Percentiles rank a stretch among this genome's conserved stretches.
Evolutionary conservation across 1,140 invertebrate genomes (phyloP).

Genomic region (Euwallacea fornicatus): DNA sequence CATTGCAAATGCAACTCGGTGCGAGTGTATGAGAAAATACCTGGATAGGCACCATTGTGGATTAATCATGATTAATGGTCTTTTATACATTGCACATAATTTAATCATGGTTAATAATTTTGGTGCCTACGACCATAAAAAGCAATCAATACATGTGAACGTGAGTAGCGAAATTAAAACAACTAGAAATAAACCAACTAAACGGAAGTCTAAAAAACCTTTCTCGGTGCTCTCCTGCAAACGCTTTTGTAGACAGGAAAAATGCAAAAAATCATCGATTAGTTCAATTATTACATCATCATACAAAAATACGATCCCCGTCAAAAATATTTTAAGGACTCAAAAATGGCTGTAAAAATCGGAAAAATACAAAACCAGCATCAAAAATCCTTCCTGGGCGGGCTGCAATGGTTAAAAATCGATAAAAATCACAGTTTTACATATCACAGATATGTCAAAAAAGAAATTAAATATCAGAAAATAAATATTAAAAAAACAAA

Average conservation of each 20-base stretch:
- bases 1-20: conserved; percentile 65
- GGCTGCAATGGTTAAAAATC: conserved; percentile 54
- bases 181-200: conserved; percentile 39
- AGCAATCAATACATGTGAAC: conserved; percentile 69
- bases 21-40: conserved; percentile 60
- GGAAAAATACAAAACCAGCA: conserved; percentile 50
- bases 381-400: conserved; percentile 52
- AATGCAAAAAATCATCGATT: conserved; percentile 28
- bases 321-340: conserved; percentile 33
- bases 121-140: conserved; percentile 44
- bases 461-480: conserved; percentile 12
- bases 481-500: conserved; percentile 11
- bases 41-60: background rate
- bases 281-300: conserved; percentile 14
- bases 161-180: conserved; percentile 61
- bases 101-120: too few relatives aligned
- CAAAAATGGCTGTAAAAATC: conserved; percentile 50
- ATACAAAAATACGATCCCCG: conserved; percentile 19
- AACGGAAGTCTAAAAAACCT: conserved; percentile 45
- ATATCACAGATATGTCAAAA: conserved; percentile 54
- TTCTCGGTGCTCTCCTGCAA: conserved; percentile 51
- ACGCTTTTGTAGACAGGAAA: conserved; percentile 56
- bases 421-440: conserved; percentile 45
- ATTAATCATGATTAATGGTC: too few relatives aligned
- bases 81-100: too few relatives aligned